Evolutionary conservation across 2,888 invertebrate genomes (phyloP).

Genomic region (Caenorhabditis wallacei): DNA sequence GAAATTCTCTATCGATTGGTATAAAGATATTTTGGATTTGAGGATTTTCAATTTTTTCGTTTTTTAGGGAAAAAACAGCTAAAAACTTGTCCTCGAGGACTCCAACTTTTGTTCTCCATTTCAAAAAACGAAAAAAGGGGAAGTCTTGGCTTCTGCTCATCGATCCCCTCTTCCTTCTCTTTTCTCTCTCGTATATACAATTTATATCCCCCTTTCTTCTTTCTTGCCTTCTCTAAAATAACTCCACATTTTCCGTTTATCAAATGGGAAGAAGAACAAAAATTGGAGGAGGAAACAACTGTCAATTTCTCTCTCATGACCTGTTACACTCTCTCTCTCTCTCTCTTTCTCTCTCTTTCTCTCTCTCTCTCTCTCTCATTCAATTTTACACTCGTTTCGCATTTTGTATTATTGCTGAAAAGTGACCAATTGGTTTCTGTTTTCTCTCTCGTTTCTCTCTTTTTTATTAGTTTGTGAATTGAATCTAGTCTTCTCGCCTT

Average conservation of each 20-base stretch:
- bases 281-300: slow-evolving; percentile 2
- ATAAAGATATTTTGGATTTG: too few relatives aligned
- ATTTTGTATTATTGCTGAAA: too few relatives aligned
- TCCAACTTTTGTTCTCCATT: not conserved
- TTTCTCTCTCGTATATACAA: slow-evolving; percentile 41
- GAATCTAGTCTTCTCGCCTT: not conserved
- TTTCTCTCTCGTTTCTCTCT: slow-evolving; percentile 8
- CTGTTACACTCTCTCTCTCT: slow-evolving; percentile 7
- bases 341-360: too few relatives aligned
- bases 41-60: not conserved
- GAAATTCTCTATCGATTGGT: too few relatives aligned
- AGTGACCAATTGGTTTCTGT: slow-evolving; percentile 1
- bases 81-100: too few relatives aligned
- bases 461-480: slow-evolving; percentile 16
- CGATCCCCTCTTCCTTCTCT: slow-evolving; percentile 11
- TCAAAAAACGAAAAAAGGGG: not conserved
- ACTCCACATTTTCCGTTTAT: slow-evolving; percentile 14
- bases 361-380: not conserved
- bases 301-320: slow-evolving; percentile 22
- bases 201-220: slow-evolving; percentile 19
- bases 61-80: too few relatives aligned
- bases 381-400: slow-evolving; percentile 23
- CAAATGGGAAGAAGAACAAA: too few relatives aligned
- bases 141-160: slow-evolving; percentile 50
- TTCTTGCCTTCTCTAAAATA: slow-evolving; percentile 2